Evolutionary conservation across 2,888 invertebrate species (phyloP).

Genomic region (Heliconius hortense): DNA sequence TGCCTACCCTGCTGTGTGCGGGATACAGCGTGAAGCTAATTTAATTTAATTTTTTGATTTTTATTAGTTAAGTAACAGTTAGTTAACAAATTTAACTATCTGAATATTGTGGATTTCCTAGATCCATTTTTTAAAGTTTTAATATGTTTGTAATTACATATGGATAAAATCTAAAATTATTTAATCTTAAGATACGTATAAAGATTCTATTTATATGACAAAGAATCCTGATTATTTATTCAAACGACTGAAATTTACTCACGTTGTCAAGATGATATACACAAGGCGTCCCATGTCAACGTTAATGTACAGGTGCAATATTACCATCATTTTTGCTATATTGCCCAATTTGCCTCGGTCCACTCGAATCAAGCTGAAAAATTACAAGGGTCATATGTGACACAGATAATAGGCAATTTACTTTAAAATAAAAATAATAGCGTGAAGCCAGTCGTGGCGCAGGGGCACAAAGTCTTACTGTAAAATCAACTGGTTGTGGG

Average conservation of each 20-base stretch:
- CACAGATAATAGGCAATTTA: conserved; percentile 39
- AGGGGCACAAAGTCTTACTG: too few relatives aligned
- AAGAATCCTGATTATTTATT: conserved; percentile 72
- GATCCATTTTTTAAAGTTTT: neutral
- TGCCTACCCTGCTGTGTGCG: too few relatives aligned
- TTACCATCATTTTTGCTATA: conserved; percentile 62
- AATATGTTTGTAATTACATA: neutral
- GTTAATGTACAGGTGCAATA: conserved; percentile 70
- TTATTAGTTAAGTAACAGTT: too few relatives aligned
- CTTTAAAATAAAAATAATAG: neutral
- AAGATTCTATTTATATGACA: conserved; percentile 48
- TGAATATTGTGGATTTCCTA: neutral
- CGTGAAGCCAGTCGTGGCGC: too few relatives aligned
- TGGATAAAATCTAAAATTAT: neutral
- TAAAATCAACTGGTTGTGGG: too few relatives aligned
- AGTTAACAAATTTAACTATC: neutral
- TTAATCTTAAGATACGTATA: neutral
- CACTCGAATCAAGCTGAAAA: conserved; percentile 39
- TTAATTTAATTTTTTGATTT: too few relatives aligned
- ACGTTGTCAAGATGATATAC: conserved; percentile 74
- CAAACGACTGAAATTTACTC: conserved; percentile 75
- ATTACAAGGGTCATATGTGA: conserved; percentile 36
- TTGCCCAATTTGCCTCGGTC: conserved; percentile 50
- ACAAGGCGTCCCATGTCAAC: conserved; percentile 76
- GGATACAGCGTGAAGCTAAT: too few relatives aligned